Evolutionary conservation across 1,140 invertebrate species (phyloP).

Genomic region (Coelopa frigida): DNA sequence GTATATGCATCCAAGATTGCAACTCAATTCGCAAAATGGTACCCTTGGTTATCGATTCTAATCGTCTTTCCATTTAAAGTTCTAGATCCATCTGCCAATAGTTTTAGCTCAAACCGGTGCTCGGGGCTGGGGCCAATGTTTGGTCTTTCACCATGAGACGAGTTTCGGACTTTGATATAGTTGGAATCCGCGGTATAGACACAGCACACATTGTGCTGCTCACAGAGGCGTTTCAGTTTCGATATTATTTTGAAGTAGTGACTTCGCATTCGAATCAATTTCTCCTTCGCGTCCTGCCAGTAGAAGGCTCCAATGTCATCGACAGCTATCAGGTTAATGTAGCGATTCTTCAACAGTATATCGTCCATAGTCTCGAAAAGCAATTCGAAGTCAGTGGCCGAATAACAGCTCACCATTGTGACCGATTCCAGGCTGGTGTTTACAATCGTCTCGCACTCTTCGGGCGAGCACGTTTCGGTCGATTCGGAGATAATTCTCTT

Average conservation of each 20-base stretch:
- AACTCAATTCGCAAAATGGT: too few species aligned
- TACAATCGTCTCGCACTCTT: background rate
- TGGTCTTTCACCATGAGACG: too few species aligned
- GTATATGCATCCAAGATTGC: too few species aligned
- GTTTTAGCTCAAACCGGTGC: too few species aligned
- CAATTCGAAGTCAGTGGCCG: conserved; percentile 9
- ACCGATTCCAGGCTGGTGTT: conserved; percentile 5
- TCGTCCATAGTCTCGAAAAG: conserved; percentile 10
- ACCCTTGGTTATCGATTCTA: too few species aligned
- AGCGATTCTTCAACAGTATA: conserved; percentile 5
- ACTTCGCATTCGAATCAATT: conserved; percentile 6
- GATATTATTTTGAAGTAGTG: conserved; percentile 9
- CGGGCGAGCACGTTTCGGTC: background rate
- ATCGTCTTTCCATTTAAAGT: too few species aligned
- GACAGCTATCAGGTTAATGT: conserved; percentile 12
- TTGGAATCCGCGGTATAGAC: conserved; percentile 13
- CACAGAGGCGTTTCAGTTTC: conserved; percentile 6
- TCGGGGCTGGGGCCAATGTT: too few species aligned
- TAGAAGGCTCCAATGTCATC: conserved; percentile 14
- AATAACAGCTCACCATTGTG: conserved; percentile 11
- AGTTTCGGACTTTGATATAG: too few species aligned
- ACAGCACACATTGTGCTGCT: conserved; percentile 14
- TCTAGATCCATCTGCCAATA: too few species aligned
- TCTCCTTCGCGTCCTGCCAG: conserved; percentile 12
- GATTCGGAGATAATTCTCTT: background rate